These are phyloP conservation scores for Eupithecia centaureata DNA, from an alignment of 2,888 invertebrate genomes.

Conservation along the genomic window DNA sequence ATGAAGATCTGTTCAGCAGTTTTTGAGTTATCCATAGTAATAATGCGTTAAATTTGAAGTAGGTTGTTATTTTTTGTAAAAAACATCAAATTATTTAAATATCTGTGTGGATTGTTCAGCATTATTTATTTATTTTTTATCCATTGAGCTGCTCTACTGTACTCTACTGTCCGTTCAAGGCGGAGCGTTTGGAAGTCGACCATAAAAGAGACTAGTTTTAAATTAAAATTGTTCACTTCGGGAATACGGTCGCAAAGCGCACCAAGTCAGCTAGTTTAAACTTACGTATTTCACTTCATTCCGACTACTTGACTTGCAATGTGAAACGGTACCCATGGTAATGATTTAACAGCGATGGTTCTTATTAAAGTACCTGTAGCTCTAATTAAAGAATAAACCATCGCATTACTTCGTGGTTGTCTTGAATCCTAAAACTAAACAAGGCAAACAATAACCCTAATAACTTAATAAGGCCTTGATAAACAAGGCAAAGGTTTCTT, in stretches of 20 bases:
- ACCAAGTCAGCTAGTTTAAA: conserved; percentile 6
- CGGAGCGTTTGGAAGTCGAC: neutral
- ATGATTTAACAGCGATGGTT: neutral
- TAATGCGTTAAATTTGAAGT: no score
- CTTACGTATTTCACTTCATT: neutral
- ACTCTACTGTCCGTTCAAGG: no score
- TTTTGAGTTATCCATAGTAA: no score
- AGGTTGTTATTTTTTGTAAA: no score
- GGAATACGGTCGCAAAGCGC: neutral
- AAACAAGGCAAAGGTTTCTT: no score
- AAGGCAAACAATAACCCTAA: no score
- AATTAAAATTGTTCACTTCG: neutral
- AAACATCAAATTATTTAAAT: no score
- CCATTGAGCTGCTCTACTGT: no score
- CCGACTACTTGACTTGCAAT: neutral
- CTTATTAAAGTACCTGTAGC: neutral
- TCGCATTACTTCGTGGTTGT: neutral
- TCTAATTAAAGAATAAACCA: neutral
- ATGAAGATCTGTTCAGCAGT: no score
- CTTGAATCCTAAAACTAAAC: no score
- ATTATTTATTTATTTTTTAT: no score
- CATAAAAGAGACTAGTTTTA: neutral
- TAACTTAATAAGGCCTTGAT: neutral
- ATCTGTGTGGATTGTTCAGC: no score
- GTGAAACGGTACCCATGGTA: neutral